phyloP scores from a whole-genome alignment of 2,113 vertebrate genomes.

The Thomomys bottae region DNA sequence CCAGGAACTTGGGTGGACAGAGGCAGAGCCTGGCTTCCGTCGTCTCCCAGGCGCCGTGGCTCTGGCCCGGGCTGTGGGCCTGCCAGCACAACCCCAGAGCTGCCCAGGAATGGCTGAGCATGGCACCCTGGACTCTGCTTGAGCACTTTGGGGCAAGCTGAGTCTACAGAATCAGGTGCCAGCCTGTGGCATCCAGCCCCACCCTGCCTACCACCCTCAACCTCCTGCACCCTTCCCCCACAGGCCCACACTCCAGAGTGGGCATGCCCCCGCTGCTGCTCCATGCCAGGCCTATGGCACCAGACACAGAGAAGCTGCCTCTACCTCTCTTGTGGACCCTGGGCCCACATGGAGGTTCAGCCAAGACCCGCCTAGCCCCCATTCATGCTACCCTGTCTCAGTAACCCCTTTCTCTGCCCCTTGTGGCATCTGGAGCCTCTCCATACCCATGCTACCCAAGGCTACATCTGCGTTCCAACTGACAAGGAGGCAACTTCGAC shows the following conservation, averaged over 20 bases:
- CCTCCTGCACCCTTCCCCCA: background rate
- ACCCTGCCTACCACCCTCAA: fast-evolving
- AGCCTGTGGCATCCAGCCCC: background rate
- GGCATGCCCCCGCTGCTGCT: too few species aligned
- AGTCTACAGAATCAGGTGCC: background rate
- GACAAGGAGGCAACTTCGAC: fast-evolving
- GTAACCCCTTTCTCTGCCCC: background rate
- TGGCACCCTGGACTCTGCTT: too few species aligned
- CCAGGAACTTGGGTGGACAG: fast-evolving
- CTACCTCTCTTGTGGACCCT: background rate
- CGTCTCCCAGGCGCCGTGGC: too few species aligned
- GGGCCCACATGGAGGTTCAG: background rate
- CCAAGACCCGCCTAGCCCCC: background rate
- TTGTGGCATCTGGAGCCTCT: fast-evolving
- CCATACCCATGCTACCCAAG: fast-evolving
- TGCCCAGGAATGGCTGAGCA: background rate
- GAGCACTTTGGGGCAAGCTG: too few species aligned
- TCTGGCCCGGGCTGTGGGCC: fast-evolving
- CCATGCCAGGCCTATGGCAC: background rate
- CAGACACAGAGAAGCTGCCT: background rate
- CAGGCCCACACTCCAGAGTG: background rate
- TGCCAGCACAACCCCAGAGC: fast-evolving
- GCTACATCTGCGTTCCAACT: background rate
- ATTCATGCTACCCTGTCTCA: fast-evolving
- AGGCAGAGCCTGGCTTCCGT: background rate